These are phyloP conservation scores for Phrynocephalus guinanensis DNA, from an alignment of 2,797 vertebrate genomes.

Conservation along the genomic window DNA sequence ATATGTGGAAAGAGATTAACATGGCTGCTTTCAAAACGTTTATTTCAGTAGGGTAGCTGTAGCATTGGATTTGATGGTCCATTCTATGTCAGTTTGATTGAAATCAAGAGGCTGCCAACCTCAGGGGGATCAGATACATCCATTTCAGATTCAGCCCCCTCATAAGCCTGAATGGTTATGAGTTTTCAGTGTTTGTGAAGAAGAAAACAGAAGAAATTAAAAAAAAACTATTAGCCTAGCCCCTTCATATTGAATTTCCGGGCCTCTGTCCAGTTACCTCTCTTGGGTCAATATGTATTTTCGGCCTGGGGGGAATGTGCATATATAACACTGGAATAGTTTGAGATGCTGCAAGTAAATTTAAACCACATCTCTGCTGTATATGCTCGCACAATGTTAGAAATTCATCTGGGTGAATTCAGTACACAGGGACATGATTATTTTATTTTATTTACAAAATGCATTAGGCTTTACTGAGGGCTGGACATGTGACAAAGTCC, in stretches of 20 bases:
- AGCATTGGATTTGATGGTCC: not conserved
- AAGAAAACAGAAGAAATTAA: slow-evolving; percentile 14
- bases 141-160: not conserved
- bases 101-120: not conserved
- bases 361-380: slow-evolving; percentile 39
- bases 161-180: slow-evolving; percentile 28
- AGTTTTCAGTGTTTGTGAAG: slow-evolving; percentile 24
- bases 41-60: not conserved
- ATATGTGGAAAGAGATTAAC: too few species aligned
- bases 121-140: not conserved
- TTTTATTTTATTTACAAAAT: not conserved
- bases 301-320: slow-evolving; percentile 30
- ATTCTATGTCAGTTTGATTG: not conserved
- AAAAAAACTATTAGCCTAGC: slow-evolving; percentile 47
- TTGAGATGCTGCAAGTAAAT: slow-evolving; percentile 32
- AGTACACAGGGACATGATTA: not conserved
- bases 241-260: slow-evolving; percentile 59
- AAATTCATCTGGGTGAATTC: slow-evolving; percentile 37
- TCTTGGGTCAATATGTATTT: slow-evolving; percentile 58
- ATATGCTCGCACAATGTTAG: not conserved
- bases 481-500: not conserved
- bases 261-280: slow-evolving; percentile 39
- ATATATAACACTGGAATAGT: slow-evolving; percentile 43
- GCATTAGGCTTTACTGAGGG: not conserved
- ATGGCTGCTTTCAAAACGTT: too few species aligned